Percentiles rank a stretch among this genome's conserved stretches.
Evolutionary conservation across 2,797 vertebrate species (phyloP).

Genomic region (Gymnoscopelus braueri): DNA sequence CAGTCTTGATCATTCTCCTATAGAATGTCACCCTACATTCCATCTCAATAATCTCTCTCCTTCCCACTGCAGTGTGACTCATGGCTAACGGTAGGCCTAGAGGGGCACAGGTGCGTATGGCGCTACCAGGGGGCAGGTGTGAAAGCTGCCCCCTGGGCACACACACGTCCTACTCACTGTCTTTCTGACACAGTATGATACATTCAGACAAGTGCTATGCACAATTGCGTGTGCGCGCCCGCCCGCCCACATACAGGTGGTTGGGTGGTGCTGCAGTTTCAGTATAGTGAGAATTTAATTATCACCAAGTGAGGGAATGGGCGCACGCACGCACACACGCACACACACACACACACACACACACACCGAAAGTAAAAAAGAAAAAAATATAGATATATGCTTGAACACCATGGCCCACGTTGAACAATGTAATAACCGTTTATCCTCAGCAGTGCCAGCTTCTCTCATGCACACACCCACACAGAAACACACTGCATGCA

Average conservation of each 20-base stretch:
- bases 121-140: constrained; percentile 34
- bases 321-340: neutral
- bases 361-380: neutral
- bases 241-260: no score
- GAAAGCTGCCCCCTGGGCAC: neutral
- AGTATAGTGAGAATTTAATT: no score
- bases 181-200: no score
- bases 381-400: neutral
- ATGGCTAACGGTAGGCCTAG: neutral
- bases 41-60: constrained; percentile 36
- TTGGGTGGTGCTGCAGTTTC: no score
- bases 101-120: constrained; percentile 40
- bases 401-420: neutral
- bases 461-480: constrained; percentile 20
- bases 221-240: no score
- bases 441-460: neutral
- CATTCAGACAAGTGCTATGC: no score
- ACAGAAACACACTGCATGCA: constrained; percentile 15
- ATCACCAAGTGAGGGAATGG: no score
- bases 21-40: constrained; percentile 41
- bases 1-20: no score
- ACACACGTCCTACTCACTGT: neutral
- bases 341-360: constrained; percentile 1
- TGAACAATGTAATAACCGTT: constrained; percentile 15
- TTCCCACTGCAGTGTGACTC: constrained; percentile 32